phyloP scores from a whole-genome alignment of 2,888 invertebrate genomes.

The Eudasyphora cyanicolor region DNA sequence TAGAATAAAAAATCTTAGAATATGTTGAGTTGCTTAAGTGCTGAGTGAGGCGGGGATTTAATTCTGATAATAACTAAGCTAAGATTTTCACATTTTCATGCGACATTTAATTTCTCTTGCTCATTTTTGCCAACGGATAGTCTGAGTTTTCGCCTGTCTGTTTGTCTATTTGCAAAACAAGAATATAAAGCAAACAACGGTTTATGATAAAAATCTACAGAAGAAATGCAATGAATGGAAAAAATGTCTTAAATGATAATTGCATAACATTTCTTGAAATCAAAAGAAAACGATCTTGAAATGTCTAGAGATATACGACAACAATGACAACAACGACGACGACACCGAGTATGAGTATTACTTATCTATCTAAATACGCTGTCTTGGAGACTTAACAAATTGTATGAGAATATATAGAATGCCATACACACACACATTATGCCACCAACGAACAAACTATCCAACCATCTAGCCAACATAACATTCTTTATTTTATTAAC shows the following conservation, averaged over 20 bases:
- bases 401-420: not conserved
- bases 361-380: no score
- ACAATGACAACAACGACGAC: no score
- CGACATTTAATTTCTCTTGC: no score
- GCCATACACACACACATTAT: not conserved
- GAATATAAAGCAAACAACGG: constrained; percentile 20
- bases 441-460: no score
- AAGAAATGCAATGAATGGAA: not conserved
- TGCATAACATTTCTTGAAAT: constrained; percentile 3
- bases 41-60: no score
- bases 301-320: not conserved
- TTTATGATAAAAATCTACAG: constrained; percentile 4
- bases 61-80: no score
- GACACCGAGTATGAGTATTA: no score
- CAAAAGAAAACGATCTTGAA: constrained; percentile 14
- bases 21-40: no score
- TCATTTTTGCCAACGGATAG: no score
- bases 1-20: not conserved
- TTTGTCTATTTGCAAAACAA: not conserved
- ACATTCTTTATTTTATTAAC: not conserved
- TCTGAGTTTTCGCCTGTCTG: no score
- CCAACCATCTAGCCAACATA: not conserved
- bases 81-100: no score
- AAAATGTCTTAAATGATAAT: constrained; percentile 20
- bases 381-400: not conserved